A percentile compares a stretch with the other conserved stretches of the same genome.
Conservation (phyloP, 2,797 vertebrate genomes). For the Mormyrus hasselquistii region DNA sequence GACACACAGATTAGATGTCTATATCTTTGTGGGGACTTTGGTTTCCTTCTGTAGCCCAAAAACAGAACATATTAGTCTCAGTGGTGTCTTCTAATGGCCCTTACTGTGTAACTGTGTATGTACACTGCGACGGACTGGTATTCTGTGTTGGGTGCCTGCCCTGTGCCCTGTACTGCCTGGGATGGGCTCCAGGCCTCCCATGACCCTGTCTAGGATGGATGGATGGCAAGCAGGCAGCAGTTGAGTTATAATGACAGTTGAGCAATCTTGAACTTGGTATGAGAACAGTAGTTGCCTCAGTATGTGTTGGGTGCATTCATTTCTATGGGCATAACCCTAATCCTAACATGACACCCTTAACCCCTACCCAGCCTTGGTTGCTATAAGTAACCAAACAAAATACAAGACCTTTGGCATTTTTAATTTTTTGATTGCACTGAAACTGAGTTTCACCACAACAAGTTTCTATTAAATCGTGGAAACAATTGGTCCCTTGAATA, state of each 20-base stretch:
- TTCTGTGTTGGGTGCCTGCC: background rate
- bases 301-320: background rate
- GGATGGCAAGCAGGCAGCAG: background rate
- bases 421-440: no score
- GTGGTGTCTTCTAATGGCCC: background rate
- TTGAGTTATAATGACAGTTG: background rate
- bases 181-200: background rate
- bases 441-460: no score
- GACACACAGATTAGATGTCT: background rate
- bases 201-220: background rate
- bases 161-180: background rate
- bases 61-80: background rate
- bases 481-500: background rate
- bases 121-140: background rate
- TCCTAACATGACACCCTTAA: background rate
- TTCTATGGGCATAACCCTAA: background rate
- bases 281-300: no score
- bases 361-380: no score
- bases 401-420: no score
- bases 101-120: background rate
- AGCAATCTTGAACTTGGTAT: no score
- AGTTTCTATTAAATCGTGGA: background rate
- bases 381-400: no score
- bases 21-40: background rate
- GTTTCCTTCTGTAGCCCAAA: background rate